phyloP scores from a whole-genome alignment of 2,888 invertebrate genomes.

The Clitarchus hookeri region DNA sequence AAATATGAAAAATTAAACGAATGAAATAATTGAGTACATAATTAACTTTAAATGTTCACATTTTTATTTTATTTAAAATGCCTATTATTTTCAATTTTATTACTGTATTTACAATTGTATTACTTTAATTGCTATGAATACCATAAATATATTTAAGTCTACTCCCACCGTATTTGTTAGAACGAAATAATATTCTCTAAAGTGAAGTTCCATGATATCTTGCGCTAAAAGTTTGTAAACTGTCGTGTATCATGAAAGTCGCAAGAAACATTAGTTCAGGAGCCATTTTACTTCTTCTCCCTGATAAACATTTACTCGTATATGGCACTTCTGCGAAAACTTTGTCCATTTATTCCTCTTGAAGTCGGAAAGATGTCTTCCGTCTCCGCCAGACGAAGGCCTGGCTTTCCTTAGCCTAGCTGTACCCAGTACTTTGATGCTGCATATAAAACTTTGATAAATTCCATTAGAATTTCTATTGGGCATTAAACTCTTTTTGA shows the following conservation, averaged over 20 bases:
- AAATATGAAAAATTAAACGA: too few species aligned
- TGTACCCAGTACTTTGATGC: not conserved
- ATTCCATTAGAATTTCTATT: not conserved
- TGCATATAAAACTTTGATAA: conserved; percentile 1
- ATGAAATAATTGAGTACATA: too few species aligned
- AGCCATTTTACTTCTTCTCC: not conserved
- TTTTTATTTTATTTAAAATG: too few species aligned
- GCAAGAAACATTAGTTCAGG: not conserved
- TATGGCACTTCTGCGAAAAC: conserved; percentile 1
- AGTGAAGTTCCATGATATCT: not conserved
- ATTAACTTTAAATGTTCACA: too few species aligned
- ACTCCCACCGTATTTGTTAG: too few species aligned
- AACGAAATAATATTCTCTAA: not conserved
- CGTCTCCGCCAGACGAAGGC: not conserved
- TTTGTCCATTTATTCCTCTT: not conserved
- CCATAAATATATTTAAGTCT: too few species aligned
- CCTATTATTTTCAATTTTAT: too few species aligned
- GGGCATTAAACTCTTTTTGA: not conserved
- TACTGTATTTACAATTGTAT: too few species aligned
- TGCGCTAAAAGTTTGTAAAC: not conserved
- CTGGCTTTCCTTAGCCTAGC: not conserved
- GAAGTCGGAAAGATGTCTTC: conserved; percentile 7
- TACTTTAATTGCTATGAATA: too few species aligned
- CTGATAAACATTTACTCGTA: conserved; percentile 14
- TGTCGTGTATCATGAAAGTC: not conserved